phyloP scores from a whole-genome alignment of 2,797 vertebrate species.

The Microctenopoma stevenorrisi region DNA sequence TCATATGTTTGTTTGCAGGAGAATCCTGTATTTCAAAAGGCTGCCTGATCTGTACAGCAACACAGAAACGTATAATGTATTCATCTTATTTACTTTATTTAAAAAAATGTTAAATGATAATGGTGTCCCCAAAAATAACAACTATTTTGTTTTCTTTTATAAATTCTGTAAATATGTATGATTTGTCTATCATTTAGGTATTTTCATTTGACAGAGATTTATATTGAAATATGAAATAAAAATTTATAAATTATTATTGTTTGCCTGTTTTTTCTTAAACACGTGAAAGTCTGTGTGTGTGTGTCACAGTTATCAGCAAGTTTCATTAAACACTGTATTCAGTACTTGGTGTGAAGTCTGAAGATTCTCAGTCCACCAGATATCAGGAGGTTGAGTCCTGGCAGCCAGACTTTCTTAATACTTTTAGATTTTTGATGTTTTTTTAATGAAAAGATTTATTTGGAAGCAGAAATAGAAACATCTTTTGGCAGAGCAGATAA shows the following conservation, averaged over 20 bases:
- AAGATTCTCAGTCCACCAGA: no score
- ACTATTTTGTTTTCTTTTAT: constrained; percentile 80
- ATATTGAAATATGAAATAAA: constrained; percentile 86
- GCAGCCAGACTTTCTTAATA: not conserved
- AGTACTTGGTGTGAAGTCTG: not conserved
- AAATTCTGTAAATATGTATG: constrained; percentile 82
- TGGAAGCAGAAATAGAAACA: constrained; percentile 15
- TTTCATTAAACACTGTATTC: not conserved
- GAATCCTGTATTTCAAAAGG: constrained; percentile 40
- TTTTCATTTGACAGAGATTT: constrained; percentile 86
- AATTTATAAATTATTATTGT: constrained; percentile 77
- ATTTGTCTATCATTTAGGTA: constrained; percentile 84
- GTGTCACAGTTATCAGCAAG: not conserved
- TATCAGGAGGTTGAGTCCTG: no score
- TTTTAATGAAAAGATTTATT: constrained; percentile 9
- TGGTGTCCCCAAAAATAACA: constrained; percentile 54
- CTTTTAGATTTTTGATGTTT: not conserved
- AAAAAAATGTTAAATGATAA: constrained; percentile 43
- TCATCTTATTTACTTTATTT: constrained; percentile 44
- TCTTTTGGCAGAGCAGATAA: constrained; percentile 1
- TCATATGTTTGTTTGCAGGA: constrained; percentile 35
- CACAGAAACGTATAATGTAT: constrained; percentile 54
- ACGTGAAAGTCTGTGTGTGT: not conserved
- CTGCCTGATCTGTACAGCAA: constrained; percentile 55
- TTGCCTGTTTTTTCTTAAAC: constrained; percentile 14